Evolutionary conservation across 2,113 vertebrate species (phyloP), one percentile per base, ranked within the genome.

Genomic region (Eublepharis macularius): DNA sequence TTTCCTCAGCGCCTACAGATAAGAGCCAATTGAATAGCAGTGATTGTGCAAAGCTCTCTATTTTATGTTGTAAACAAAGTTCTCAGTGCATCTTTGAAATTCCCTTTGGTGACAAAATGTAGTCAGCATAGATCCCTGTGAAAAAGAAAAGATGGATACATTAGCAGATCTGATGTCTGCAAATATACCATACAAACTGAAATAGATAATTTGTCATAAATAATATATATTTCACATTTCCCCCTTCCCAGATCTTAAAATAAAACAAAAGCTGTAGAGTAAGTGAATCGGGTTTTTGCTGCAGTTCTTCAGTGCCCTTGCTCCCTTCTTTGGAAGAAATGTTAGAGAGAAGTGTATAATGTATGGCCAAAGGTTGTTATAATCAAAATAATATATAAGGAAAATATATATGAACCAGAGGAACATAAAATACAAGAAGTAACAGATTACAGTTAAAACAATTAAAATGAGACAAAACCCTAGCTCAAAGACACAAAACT

Each of bases 141-240:
- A 83, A 84, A 54, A 14, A 84, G 63, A 14, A 90, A 81, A 81
- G 83, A 89, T 84, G 63, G 83, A 93, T 81, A 17, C 26, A 90
- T 51, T 34, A 84, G 41, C 21, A 36, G 9, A 0, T 82, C 85
- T 72, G 80, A 74, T 82, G 80, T 69, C 41, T 41, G 51, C 74
- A 82, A 82, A 74, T 74, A 82, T 73, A 82, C 51, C 81, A 74
- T 74, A 69, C 57, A 51, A 82, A 73, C 49, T 74, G 81, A 45
- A 39, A 82, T 26, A 82, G 74, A 82, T 82, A 82, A 82, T 82
- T 82, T 74, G 36, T 12, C 36, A 82, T 82, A 60, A 82, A 82
- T 82, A 82, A 82, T 82, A 70, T 73, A 82, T 82, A 74, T 82
- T 82, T 82, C 60, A 82, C n/a, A n/a, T n/a, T n/a, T n/a, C n/a